phyloP scores from a whole-genome alignment of 2,113 vertebrate species.

The Myodes glareolus region DNA sequence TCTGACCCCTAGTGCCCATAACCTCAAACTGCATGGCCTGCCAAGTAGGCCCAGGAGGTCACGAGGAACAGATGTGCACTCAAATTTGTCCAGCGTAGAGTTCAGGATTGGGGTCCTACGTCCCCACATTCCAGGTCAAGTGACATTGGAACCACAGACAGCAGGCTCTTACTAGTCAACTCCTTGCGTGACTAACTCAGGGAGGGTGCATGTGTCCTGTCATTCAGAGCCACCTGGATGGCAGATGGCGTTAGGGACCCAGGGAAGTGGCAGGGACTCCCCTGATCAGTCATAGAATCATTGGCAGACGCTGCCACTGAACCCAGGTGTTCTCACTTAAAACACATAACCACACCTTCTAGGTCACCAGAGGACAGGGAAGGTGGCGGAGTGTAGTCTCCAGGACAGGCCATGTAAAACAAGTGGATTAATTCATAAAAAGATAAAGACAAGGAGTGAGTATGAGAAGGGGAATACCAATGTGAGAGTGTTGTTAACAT shows the following conservation, averaged over 20 bases:
- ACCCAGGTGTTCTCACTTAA: background rate
- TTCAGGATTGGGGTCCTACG: rapidly evolving
- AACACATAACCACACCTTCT: background rate
- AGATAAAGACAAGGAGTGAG: background rate
- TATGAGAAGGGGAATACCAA: background rate
- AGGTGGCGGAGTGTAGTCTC: background rate
- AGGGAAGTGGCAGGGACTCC: background rate
- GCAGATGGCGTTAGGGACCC: background rate
- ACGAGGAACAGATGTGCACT: background rate
- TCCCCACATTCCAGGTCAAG: background rate
- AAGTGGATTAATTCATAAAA: background rate
- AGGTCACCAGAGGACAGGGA: background rate
- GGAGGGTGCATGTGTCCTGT: background rate
- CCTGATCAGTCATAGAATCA: background rate
- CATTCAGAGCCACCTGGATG: background rate
- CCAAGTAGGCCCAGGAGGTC: background rate
- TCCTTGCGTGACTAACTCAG: rapidly evolving
- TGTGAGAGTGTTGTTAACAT: background rate
- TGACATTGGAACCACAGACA: background rate
- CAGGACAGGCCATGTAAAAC: background rate
- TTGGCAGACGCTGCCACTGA: background rate
- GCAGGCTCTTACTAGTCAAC: background rate
- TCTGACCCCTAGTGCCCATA: constrained; percentile 70
- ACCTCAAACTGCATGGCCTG: constrained; percentile 51
- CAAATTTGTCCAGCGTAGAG: background rate